phyloP scores from a whole-genome alignment of 2,888 invertebrate species.

The Andrena minutula region DNA sequence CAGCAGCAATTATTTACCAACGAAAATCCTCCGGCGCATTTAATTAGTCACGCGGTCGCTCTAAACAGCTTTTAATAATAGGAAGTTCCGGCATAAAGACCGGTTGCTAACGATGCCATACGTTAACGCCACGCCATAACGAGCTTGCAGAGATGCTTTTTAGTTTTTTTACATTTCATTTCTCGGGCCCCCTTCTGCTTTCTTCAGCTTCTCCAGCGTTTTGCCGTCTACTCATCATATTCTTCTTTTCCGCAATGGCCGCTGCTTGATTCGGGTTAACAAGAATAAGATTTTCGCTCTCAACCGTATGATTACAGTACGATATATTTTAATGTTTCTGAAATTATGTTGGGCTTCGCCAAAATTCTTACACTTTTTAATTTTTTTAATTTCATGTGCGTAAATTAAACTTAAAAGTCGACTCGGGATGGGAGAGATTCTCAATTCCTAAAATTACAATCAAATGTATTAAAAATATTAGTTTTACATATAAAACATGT shows the following conservation, averaged over 20 bases:
- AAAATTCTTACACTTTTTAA: too few relatives aligned
- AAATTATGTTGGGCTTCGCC: not conserved
- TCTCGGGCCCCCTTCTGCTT: constrained; percentile 22
- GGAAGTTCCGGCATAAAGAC: constrained; percentile 72
- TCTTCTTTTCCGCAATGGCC: constrained; percentile 43
- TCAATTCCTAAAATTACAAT: too few relatives aligned
- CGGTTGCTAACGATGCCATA: constrained; percentile 80
- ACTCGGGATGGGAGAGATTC: too few relatives aligned
- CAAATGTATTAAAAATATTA: too few relatives aligned
- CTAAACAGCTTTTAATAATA: constrained; percentile 80
- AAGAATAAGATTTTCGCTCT: constrained; percentile 68
- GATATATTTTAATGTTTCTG: not conserved
- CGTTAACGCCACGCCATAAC: constrained; percentile 80
- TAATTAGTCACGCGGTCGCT: constrained; percentile 75
- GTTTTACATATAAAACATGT: too few relatives aligned
- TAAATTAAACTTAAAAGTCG: too few relatives aligned
- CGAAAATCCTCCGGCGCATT: constrained; percentile 70
- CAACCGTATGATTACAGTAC: not conserved
- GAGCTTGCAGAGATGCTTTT: constrained; percentile 75
- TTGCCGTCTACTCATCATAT: constrained; percentile 51
- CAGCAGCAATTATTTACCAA: constrained; percentile 57
- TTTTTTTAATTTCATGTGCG: too few relatives aligned
- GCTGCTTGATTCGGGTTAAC: constrained; percentile 68
- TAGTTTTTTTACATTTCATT: constrained; percentile 66
- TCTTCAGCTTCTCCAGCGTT: constrained; percentile 51